Evolutionary conservation across 2,113 vertebrate species (phyloP).

Genomic region (Sinocyclocheilus rhinocerous): DNA sequence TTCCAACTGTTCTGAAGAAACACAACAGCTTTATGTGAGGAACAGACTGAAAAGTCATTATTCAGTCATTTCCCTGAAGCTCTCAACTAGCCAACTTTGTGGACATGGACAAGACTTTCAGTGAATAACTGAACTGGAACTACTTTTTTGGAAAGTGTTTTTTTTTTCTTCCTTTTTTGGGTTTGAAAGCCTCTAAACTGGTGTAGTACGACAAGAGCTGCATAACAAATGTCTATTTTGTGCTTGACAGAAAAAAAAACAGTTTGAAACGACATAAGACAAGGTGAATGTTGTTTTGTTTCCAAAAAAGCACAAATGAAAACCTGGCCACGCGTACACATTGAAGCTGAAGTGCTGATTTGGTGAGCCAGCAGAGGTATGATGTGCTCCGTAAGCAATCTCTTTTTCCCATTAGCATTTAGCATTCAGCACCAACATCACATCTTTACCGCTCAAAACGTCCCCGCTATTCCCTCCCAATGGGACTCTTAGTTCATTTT

Average conservation of each 20-base stretch:
- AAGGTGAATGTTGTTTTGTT: neutral
- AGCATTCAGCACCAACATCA: slow-evolving; percentile 39
- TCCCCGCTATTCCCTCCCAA: slow-evolving; percentile 28
- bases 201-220: neutral
- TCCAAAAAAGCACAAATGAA: neutral
- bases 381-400: slow-evolving; percentile 43
- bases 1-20: neutral
- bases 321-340: neutral
- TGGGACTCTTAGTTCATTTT: slow-evolving; percentile 30
- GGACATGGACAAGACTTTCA: neutral
- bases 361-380: slow-evolving; percentile 3
- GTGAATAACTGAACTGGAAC: neutral
- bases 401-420: slow-evolving; percentile 29
- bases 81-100: neutral
- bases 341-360: neutral
- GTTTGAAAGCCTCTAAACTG: neutral
- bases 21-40: neutral
- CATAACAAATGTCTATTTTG: neutral
- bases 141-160: neutral
- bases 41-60: slow-evolving; percentile 4
- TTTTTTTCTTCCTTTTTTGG: neutral
- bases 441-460: slow-evolving; percentile 28
- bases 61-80: neutral
- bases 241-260: neutral
- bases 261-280: neutral